Evolutionary conservation across 2,113 vertebrate genomes (phyloP), one percentile per base, ranked within the genome.

Genomic region (Megaceryle maxima): DNA sequence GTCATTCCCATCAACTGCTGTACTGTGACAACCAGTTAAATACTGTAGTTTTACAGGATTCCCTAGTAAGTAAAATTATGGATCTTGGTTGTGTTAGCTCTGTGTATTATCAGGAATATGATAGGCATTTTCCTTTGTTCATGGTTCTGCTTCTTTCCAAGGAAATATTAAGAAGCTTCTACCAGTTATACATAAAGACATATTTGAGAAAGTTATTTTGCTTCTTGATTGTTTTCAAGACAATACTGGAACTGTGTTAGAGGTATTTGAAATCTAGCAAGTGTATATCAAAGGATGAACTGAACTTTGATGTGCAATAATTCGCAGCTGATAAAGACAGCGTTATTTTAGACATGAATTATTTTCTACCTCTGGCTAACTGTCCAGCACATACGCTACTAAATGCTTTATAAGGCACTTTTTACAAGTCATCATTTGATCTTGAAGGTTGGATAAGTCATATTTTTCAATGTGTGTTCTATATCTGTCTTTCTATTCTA

Each of bases 321-420:
- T 68, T 72, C 67, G 14, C 16, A 62, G 22, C 41, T 84, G 67
- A 50, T 56, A 74, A 84, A 62, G 39, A 33, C 18, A 87, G 26
- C 19, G 21, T 2, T n/a, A 9, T 15, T 87, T 78, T 86, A 51
- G 5, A n/a, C 39, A 48, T 10, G 4, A 73, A 26, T 74, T 51
- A 31, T 28, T 56, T 35, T 14, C 10, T 31, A 7, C 24, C 83
- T 83, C 19, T 44, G 14, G 16, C 9, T 64, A 63, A 62, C 16
- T 76, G 11, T 46, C 28, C 2, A 1, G 10, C 0, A 0, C 14
- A 44, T 57, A 39, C 11, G 6, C 41, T 78, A 59, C 33, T 53
- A 48, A n/a, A 43, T 29, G 11, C 21, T 17, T 43, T 62, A 44
- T 16, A 39, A 17, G n/a, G 28, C 14, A 24, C 11, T 29, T 83